Evolutionary conservation across 2,113 vertebrate species (phyloP), one percentile per base, ranked within the genome.

Genomic region (Oryzias celebensis): DNA sequence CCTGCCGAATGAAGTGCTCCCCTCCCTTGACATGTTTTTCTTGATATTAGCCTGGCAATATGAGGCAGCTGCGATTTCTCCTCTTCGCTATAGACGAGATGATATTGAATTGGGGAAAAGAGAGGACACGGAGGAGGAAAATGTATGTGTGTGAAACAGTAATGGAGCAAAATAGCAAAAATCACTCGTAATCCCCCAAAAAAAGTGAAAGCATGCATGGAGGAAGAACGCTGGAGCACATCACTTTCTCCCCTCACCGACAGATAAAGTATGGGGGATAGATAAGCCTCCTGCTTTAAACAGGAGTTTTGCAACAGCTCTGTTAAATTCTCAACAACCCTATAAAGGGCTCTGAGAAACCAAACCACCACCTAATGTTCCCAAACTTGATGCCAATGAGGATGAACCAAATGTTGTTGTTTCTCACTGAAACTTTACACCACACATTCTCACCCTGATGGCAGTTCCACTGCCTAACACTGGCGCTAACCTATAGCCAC

Each of bases 61-160:
- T 86, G 81, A 85, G 77, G 82, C 82, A 65, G 75, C 52, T 7
- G 83, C 83, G 83, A 87, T 88, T 79, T 87, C 83, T 88, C 59
- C 80, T 86, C 83, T 44, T n/a, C 71, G 16, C 71, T 70, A 36
- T 36, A 80, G 85, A 83, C 55, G 58, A 88, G 85, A 71, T 78
- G 85, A 90, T 90, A 90, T 88, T 88, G 83, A 85, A 78, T 85
- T 85, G 78, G 88, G 86, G 76, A 84, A 76, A 78, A 57, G 68
- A 81, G 73, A 67, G 75, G 77, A 69, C 84, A 71, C 81, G 83
- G 75, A 85, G 72, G 74, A 80, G 85, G 82, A 45, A 2, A 26
- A 42, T 18, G 73, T 68, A 69, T 73, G 75, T 60, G 58, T 58
- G 68, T 73, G 69, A 58, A 79, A 76, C 80, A 68, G 82, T 77